phyloP scores from a whole-genome alignment of 2,888 invertebrate genomes.

The Melieria crassipennis region DNA sequence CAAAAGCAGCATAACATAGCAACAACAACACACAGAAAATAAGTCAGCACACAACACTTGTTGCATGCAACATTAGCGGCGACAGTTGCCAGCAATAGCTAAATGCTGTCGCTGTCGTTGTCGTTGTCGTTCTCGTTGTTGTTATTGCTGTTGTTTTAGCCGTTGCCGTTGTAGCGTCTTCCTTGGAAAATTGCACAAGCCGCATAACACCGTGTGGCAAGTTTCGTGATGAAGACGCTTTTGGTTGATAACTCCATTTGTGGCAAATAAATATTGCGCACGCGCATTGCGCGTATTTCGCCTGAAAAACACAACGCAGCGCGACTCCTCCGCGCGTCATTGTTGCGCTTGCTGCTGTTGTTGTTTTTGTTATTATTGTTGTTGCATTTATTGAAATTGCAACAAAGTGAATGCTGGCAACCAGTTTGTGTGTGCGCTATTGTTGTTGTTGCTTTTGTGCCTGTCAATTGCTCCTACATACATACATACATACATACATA shows the following conservation, averaged over 20 bases:
- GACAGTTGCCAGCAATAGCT: conserved; percentile 5
- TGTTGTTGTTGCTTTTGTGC: too few relatives aligned
- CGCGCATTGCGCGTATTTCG: conserved; percentile 56
- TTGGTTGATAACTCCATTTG: conserved; percentile 66
- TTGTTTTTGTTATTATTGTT: too few relatives aligned
- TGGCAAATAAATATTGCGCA: conserved; percentile 62
- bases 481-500: too few relatives aligned
- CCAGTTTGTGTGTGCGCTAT: too few relatives aligned
- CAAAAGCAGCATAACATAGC: conserved; percentile 2
- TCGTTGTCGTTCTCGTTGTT: not conserved
- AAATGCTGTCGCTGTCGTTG: conserved; percentile 28
- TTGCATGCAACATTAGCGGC: conserved; percentile 40
- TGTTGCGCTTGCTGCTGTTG: conserved; percentile 1
- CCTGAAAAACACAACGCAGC: conserved; percentile 50
- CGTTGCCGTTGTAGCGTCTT: conserved; percentile 51
- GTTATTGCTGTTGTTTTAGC: conserved; percentile 38
- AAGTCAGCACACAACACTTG: conserved; percentile 26
- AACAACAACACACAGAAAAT: conserved; percentile 16
- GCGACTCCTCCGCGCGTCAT: not conserved
- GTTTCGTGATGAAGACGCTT: conserved; percentile 53
- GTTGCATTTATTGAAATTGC: too few relatives aligned
- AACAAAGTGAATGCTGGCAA: too few relatives aligned
- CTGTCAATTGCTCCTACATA: too few relatives aligned
- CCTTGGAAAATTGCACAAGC: conserved; percentile 56
- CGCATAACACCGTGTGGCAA: conserved; percentile 9